Base-by-base conservation (phyloP, 2,797 vertebrate species). In the Anguilla pacifica region DNA sequence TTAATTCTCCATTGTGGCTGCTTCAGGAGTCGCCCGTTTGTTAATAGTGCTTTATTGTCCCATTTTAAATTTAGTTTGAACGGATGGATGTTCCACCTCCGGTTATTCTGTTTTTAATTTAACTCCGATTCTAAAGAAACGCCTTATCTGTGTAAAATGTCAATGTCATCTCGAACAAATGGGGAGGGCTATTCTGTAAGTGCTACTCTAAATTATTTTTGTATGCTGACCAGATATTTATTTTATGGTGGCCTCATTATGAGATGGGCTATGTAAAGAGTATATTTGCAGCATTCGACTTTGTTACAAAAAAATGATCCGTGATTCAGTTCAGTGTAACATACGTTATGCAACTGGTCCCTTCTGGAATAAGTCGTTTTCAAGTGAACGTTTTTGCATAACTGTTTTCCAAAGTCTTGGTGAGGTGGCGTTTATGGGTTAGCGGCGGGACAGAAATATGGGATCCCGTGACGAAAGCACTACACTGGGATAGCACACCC, bases 21-120 rank as follows among this genome's bases (percentile, higher is more conserved):
- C 89, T 51, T 83, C 84, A 53, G 89, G 90, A 67, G 90, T 88
- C 85, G 77, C 6, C 4, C 81, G 7, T 19, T 10, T 87, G 28
- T n/a, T 35, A 0, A 31, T 51, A 72, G 55, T 55, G 79, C 4
- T 74, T 64, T 82, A 28, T 15, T 59, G 88, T 49, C 31, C 28
- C 46, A 49, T 77, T 39, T 64, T 85, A 64, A 82, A 17, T 77
- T 22, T 64, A 39, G 22, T 85, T 59, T 85, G 88, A 88, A 43
- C 64, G 88, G 89, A 46, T 5, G 43, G 17, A 64, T 93, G 35
- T 82, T 82, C 19, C 19, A 51, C 28, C 51, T 87, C 31, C 55
- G 92, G 93, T 93, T 93, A 93, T 94, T 94, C 89, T 88, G 88
- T 86, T 82, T 87, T 57, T 53, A 94, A 94, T 95, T 94, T 94